Evolutionary conservation across 2,113 vertebrate genomes (phyloP), one percentile per base, ranked within the genome.

Genomic region (Callionymus lyra): DNA sequence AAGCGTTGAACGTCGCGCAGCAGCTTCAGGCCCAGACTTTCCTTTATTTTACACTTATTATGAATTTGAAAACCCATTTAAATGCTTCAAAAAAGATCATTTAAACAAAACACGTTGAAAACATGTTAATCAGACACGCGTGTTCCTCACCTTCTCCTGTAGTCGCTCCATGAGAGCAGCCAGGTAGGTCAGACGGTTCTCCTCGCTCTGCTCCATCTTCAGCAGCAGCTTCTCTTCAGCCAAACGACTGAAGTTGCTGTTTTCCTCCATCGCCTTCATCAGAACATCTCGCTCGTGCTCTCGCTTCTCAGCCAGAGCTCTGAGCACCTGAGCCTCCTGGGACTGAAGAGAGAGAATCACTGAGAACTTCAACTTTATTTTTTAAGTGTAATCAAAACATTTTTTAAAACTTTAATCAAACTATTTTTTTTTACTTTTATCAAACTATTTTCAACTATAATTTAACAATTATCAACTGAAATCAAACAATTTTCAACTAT

Each of bases 171-270:
- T 55, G 71, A 97, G 89, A 64, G 92, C 90, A 0, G 91, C 88
- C 58, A 99, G 67, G 44, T 91, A 87, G 2, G 94, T 91, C 77
- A 89, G 81, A 0, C 95, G 86, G 77, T 99, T 99, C 69, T 97
- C 95, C 73, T 94, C 90, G 53, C 88, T 97, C 68, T 92, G 90
- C 36, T 95, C 94, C 91, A 97, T 97, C 76, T 89, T 97, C 74
- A 90, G 69, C 1, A 85, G 87, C 65, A 99, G 89, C 70, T 89
- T 91, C 72, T 94, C 92, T 56, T 97, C 93, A 13, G 95, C 94
- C 88, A 87, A 88, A 72, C 90, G 93, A 86, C 91, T 98, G 82
- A 98, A 99, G 77, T 96, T 98, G 82, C 91, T 95, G 84, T 97
- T 97, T 72, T 99, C 93, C 79, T 99, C 94, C 13, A 97, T 90